Evolutionary conservation across 2,113 vertebrate species (phyloP).

Genomic region (Sitta europaea): DNA sequence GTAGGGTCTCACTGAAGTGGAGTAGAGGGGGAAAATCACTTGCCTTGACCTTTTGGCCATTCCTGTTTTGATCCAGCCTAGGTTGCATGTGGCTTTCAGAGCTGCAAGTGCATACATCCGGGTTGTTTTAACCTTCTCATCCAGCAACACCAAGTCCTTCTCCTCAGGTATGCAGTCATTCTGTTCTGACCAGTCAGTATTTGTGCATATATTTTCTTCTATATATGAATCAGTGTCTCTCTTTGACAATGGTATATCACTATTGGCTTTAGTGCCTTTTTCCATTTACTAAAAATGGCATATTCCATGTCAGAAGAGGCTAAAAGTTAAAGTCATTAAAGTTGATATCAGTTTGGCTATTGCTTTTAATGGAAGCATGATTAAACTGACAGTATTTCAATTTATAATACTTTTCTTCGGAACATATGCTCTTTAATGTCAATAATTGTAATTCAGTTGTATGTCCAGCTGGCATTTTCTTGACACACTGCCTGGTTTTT

Average conservation of each 20-base stretch:
- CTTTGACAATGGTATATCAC: neutral
- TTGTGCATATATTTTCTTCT: neutral
- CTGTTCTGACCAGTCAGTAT: neutral
- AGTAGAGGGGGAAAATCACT: neutral
- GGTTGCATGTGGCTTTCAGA: neutral
- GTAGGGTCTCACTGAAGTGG: neutral
- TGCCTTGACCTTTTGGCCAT: neutral
- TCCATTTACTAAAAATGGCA: neutral
- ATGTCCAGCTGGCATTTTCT: neutral
- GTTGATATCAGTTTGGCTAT: neutral
- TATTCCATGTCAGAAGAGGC: neutral
- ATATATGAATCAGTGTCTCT: neutral
- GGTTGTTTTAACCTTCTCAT: accelerated
- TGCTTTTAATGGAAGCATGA: neutral
- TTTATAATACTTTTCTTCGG: neutral
- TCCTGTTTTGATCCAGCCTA: neutral
- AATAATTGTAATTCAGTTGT: neutral
- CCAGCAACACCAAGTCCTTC: neutral
- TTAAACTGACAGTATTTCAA: neutral
- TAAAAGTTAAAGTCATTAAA: neutral
- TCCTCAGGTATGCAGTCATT: neutral
- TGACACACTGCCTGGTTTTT: neutral
- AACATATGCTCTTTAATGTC: neutral
- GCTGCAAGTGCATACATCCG: neutral
- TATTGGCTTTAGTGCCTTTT: neutral